Evolutionary conservation across 2,888 invertebrate genomes (phyloP), one percentile per base, ranked within the genome.

Genomic region (Magallana nippona): DNA sequence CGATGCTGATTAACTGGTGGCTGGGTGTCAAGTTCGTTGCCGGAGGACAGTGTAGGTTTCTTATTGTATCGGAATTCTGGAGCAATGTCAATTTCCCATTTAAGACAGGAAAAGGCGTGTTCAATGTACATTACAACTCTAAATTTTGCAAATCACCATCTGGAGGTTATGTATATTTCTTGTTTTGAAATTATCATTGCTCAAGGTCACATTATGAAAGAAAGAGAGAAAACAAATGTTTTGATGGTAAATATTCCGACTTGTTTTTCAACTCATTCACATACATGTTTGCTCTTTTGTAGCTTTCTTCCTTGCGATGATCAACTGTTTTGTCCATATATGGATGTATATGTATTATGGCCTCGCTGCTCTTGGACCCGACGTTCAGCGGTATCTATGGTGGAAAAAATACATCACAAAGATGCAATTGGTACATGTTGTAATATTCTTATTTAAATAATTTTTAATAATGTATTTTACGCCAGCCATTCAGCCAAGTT

Each of bases 341-440:
- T 81, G 92, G 62, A 92, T 92, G 92, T 93, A 92, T 84, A 86
- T 86, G 10, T 93, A 93, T 84, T 93, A 92, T 80, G 91, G 90
- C 10, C 83, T 92, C 27, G 87, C 92, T 15, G 92, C 92, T n/a
- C 85, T 91, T 79, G 92, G 92, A 5, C 91, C 91, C 27, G 63
- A 87, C 22, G 87, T 92, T 32, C 91, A 90, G 79, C 90, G 90
- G 62, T 91, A 92, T 84, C 86, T 92, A 19, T 92, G 92, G 92
- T 93, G 93, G 93, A 93, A 93, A 83, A 87, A 88, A 63, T 92
- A 92, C 84, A 85, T 93, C 19, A 93, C 93, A 19, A 87, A 88
- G 78, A 82, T 92, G 56, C 93, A 93, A 80, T 81, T 93, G 86
- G 92, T 92, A n/a, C n/a, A n/a, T n/a, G n/a, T n/a, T n/a, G n/a